Percentiles rank a stretch among this genome's conserved stretches.
These are phyloP conservation scores for Conger conger DNA, from an alignment of 2,113 vertebrate species.

Conservation along the genomic window DNA sequence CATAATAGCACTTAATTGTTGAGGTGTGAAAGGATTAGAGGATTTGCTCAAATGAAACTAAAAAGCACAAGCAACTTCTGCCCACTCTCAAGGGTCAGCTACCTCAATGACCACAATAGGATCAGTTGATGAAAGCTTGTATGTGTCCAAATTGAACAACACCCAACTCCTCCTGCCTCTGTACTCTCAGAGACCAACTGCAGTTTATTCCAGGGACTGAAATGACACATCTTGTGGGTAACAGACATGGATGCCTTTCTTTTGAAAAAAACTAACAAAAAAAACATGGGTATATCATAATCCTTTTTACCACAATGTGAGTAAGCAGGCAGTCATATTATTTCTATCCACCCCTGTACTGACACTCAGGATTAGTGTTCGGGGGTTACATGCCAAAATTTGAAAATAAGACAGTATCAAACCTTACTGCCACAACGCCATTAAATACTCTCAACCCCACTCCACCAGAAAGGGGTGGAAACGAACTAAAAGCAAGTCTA, in stretches of 20 bases:
- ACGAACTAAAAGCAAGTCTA: background rate
- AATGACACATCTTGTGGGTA: conserved; percentile 22
- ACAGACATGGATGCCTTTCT: too few relatives aligned
- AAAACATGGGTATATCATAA: too few relatives aligned
- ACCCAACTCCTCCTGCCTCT: conserved; percentile 26
- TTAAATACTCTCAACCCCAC: background rate
- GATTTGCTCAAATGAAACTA: conserved; percentile 28
- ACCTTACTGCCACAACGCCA: too few relatives aligned
- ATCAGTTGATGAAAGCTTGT: conserved; percentile 38
- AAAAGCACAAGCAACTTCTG: conserved; percentile 1
- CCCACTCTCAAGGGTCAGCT: conserved; percentile 27
- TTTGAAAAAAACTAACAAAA: too few relatives aligned
- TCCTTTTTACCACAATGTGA: too few relatives aligned
- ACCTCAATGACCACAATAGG: conserved; percentile 34
- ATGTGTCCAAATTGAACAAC: background rate
- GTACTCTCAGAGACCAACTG: conserved; percentile 39
- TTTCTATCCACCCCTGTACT: too few relatives aligned
- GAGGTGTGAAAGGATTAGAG: conserved; percentile 1
- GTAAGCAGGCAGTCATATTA: background rate
- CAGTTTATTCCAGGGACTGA: conserved; percentile 2
- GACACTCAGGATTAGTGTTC: too few relatives aligned
- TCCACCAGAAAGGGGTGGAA: background rate
- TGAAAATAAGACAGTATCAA: too few relatives aligned
- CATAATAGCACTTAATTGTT: background rate
- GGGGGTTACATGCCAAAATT: too few relatives aligned